These are phyloP conservation scores for Ivindomyrus marchei DNA, from an alignment of 2,113 vertebrate species.

Conservation along the genomic window DNA sequence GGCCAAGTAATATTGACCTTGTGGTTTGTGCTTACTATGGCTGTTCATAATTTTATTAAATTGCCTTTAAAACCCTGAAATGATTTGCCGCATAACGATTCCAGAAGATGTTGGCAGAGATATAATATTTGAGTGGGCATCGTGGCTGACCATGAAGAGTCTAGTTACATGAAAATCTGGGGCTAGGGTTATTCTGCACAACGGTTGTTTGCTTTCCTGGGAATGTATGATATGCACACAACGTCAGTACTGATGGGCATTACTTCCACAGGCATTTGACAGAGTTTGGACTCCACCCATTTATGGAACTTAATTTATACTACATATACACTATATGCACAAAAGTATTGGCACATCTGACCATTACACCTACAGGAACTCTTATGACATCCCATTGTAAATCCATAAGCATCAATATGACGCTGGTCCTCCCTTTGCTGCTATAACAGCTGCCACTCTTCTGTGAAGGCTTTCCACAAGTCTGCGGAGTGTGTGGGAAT, in stretches of 20 bases:
- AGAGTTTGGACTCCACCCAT: neutral
- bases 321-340: neutral
- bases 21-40: neutral
- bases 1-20: neutral
- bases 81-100: neutral
- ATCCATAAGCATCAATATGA: neutral
- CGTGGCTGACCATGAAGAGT: neutral
- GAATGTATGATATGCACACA: neutral
- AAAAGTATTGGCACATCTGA: neutral
- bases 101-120: neutral
- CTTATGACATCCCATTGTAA: neutral
- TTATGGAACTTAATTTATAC: neutral
- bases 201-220: neutral
- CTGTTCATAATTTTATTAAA: neutral
- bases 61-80: neutral
- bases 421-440: neutral
- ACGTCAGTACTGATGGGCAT: neutral
- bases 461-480: neutral
- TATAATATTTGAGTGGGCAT: neutral
- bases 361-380: neutral
- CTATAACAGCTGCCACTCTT: neutral
- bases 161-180: neutral
- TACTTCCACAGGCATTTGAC: neutral
- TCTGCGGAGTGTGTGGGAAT: neutral
- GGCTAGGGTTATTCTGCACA: neutral